Base-by-base conservation (phyloP, 53 echinoderm and acorn worm genomes). In the Antedon mediterranea region DNA sequence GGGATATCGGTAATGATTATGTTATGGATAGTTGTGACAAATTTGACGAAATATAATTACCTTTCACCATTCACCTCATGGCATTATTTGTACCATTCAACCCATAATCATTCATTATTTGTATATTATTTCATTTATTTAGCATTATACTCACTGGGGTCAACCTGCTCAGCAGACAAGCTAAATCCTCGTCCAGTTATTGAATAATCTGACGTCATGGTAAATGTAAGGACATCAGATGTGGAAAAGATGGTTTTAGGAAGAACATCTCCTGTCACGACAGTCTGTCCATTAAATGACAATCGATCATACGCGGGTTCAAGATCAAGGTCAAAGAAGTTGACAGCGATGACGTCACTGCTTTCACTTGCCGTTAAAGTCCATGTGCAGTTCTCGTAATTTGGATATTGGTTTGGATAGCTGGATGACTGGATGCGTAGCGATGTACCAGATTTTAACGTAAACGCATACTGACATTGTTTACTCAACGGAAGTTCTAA, bases 351-450 rank as follows among this genome's bases (percentile, higher is more conserved):
- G 29, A 79, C 34, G 6, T 31, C 43, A 2, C 43, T 78, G 31
- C 13, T 43, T 28, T 15, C 3, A 23, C 72, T 72, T 31, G 79
- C 76, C 11, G 72, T 73, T 33, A 93, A 43, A 42, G 81, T 29
- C 79, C 84, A 90, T 34, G 72, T 78, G 42, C 93, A 93, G 44
- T 80, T 74, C 30, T 84, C 85, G 85, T 87, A 78, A 70, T 90
- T 78, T 23, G 80, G 76, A 79, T 93, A 90, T 28, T 82, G 78
- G 27, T 79, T 85, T 43, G 87, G 83, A 83, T 90, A 93, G 20
- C 88, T 85, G 26, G 74, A 79, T 28, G 93, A 90, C 32, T 79
- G 31, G 31, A 93, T 78, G 70, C 78, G 71, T 0, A 93, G 73
- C 15, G 79, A 70, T 37, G 78, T 57, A 29, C 83, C 83, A 13